Evolutionary conservation across 2,888 invertebrate genomes (phyloP).

Genomic region (Cheilosia variabilis): DNA sequence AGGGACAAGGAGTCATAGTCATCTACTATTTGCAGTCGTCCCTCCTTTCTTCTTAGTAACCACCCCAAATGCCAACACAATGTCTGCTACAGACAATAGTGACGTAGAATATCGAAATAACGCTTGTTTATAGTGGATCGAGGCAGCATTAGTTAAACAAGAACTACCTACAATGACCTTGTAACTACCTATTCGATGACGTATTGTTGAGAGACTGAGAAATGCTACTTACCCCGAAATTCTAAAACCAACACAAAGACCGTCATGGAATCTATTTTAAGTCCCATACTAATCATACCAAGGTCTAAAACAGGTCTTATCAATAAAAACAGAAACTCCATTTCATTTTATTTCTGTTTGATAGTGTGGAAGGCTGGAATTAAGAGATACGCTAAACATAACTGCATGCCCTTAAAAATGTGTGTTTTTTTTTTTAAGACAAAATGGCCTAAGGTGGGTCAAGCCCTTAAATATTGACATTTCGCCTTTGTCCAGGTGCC

Average conservation of each 20-base stretch:
- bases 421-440: too few species aligned
- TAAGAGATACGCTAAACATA: too few species aligned
- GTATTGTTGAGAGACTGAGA: slow-evolving; percentile 9
- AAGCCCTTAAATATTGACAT: too few species aligned
- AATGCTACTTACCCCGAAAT: background rate
- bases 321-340: too few species aligned
- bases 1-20: slow-evolving; percentile 1
- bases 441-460: too few species aligned
- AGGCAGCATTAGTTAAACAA: slow-evolving; percentile 2
- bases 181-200: slow-evolving; percentile 48
- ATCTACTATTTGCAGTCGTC: background rate
- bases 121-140: background rate
- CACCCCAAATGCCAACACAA: background rate
- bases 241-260: background rate
- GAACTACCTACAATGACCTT: slow-evolving; percentile 36
- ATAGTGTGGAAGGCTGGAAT: too few species aligned
- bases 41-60: background rate
- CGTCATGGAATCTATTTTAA: background rate
- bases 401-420: too few species aligned
- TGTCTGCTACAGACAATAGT: slow-evolving; percentile 2
- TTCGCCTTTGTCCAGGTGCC: too few species aligned
- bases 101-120: background rate
- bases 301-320: too few species aligned
- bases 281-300: background rate
- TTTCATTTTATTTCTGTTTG: too few species aligned